These are phyloP conservation scores for Drosophila meridiana DNA, from an alignment of 2,888 invertebrate genomes.

Conservation along the genomic window DNA sequence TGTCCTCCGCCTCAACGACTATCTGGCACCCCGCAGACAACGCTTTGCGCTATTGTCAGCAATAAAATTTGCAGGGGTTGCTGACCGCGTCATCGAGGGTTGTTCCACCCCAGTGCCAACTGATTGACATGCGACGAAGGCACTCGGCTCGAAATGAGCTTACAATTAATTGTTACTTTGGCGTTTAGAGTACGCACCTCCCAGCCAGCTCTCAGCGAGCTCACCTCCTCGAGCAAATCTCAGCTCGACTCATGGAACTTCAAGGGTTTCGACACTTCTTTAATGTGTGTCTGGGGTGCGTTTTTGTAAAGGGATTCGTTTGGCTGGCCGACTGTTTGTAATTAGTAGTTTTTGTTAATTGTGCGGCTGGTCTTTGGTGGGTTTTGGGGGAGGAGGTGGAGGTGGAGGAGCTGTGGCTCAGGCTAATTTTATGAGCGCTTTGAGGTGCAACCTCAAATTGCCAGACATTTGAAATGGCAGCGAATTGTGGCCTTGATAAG, in stretches of 20 bases:
- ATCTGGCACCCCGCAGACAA: slow-evolving; percentile 29
- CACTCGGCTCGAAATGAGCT: slow-evolving; percentile 63
- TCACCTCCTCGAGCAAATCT: slow-evolving; percentile 36
- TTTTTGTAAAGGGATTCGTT: slow-evolving; percentile 24
- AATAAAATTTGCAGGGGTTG: slow-evolving; percentile 66
- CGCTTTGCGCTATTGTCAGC: slow-evolving; percentile 72
- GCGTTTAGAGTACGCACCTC: slow-evolving; percentile 33
- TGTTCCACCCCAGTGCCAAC: slow-evolving; percentile 27
- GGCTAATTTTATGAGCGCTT: slow-evolving; percentile 64
- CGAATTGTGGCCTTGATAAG: slow-evolving; percentile 26
- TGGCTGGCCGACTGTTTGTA: slow-evolving; percentile 38
- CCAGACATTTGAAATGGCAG: slow-evolving; percentile 41
- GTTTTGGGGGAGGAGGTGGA: not conserved
- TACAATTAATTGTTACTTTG: slow-evolving; percentile 75
- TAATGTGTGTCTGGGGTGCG: slow-evolving; percentile 37
- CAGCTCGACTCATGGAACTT: slow-evolving; percentile 39
- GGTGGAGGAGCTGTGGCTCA: not conserved
- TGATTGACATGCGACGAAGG: slow-evolving; percentile 73
- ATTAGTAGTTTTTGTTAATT: slow-evolving; percentile 73
- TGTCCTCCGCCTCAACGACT: not conserved
- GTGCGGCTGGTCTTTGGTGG: slow-evolving; percentile 22
- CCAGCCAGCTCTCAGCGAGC: not conserved
- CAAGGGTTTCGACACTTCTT: slow-evolving; percentile 52
- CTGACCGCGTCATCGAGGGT: slow-evolving; percentile 29
- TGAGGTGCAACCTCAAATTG: slow-evolving; percentile 48